These are phyloP conservation scores for Ameiurus melas DNA, from an alignment of 2,113 vertebrate genomes.

Conservation along the genomic window DNA sequence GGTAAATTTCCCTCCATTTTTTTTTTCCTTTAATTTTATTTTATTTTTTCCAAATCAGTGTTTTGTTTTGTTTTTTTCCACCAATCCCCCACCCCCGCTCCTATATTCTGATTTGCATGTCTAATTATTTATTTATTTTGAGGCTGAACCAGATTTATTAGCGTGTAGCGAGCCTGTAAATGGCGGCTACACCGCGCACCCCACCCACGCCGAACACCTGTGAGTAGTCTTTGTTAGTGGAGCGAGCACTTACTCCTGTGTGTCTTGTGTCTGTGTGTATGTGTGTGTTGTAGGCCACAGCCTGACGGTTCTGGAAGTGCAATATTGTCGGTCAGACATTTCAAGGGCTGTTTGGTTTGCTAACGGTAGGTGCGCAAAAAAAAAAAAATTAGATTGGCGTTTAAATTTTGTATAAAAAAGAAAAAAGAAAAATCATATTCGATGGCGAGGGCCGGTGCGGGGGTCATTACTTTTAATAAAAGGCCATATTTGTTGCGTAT, in stretches of 20 bases:
- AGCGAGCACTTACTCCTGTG: conserved; percentile 39
- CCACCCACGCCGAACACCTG: not conserved
- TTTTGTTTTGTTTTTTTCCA: no score
- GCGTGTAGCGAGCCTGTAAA: not conserved
- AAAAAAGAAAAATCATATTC: not conserved
- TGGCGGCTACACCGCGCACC: not conserved
- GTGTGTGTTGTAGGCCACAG: conserved; percentile 48
- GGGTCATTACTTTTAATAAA: not conserved
- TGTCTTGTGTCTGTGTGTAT: conserved; percentile 26
- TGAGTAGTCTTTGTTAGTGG: conserved; percentile 14
- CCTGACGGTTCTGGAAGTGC: conserved; percentile 47
- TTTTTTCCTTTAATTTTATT: not conserved
- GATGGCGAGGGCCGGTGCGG: not conserved
- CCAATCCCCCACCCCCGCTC: no score
- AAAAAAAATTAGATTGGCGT: not conserved
- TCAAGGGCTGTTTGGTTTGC: conserved; percentile 54
- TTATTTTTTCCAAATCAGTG: no score
- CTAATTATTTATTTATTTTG: conserved; percentile 1
- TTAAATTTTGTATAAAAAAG: not conserved
- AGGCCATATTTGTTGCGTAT: not conserved
- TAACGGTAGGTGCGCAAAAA: conserved; percentile 46
- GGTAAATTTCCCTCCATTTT: not conserved
- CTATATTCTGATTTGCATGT: not conserved
- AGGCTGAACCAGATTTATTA: not conserved
- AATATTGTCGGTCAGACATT: conserved; percentile 52